Conservation (phyloP, 2,113 vertebrate genomes). For the Vombatus ursinus region DNA sequence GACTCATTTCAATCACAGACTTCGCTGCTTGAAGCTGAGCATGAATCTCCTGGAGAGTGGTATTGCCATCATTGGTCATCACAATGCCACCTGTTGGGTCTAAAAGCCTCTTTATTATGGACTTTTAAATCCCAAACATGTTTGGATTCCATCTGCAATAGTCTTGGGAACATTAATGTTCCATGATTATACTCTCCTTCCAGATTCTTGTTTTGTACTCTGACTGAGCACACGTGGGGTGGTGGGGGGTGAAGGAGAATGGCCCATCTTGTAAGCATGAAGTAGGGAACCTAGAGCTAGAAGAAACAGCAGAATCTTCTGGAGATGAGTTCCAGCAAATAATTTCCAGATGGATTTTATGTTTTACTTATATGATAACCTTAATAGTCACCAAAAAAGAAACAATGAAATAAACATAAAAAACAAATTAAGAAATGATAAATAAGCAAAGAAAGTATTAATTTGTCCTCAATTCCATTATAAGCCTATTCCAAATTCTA, state of each 20-base stretch:
- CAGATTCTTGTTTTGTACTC: conserved; percentile 95
- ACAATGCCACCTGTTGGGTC: conserved; percentile 98
- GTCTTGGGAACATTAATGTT: conserved; percentile 98
- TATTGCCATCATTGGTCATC: conserved; percentile 99
- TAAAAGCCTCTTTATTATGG: conserved; percentile 99
- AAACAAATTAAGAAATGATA: not conserved
- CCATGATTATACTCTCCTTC: conserved; percentile 94
- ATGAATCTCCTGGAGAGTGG: conserved; percentile 97
- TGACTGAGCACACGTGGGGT: conserved; percentile 91
- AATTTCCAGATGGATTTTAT: not conserved
- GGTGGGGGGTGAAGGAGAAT: conserved; percentile 85
- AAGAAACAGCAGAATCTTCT: conserved; percentile 84
- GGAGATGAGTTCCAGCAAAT: conserved; percentile 62
- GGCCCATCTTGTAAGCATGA: conserved; percentile 88
- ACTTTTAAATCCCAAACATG: conserved; percentile 93
- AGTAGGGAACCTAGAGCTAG: not conserved
- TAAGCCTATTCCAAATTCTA: not conserved
- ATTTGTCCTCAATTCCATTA: not conserved
- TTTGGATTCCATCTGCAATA: conserved; percentile 96
- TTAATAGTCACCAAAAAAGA: not conserved
- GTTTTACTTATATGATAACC: not conserved
- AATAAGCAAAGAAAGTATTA: not conserved
- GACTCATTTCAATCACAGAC: conserved; percentile 99
- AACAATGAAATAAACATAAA: not conserved
- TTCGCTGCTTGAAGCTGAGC: conserved; percentile 98